Conservation (phyloP, 2,797 vertebrate species). For the Cirrhinus mrigala region DNA sequence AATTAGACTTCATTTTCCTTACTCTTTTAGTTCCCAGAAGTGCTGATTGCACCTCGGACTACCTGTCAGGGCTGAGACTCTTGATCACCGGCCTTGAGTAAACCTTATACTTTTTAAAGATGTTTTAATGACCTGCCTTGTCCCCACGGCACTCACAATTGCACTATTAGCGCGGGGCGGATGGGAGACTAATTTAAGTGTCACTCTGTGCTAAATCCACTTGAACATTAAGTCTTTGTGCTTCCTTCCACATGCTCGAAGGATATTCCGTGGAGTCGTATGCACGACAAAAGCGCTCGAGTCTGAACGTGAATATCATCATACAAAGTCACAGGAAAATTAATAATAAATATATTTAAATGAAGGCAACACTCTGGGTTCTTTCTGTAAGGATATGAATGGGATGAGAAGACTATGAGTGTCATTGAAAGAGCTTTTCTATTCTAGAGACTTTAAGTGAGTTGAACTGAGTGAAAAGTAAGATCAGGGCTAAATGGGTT, state of each 20-base stretch:
- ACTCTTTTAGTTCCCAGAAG: constrained; percentile 62
- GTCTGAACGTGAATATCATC: constrained; percentile 21
- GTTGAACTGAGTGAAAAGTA: neutral
- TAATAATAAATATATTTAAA: constrained; percentile 33
- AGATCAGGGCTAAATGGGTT: neutral
- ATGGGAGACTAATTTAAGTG: constrained; percentile 71
- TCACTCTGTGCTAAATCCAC: constrained; percentile 65
- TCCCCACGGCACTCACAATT: constrained; percentile 60
- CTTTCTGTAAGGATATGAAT: constrained; percentile 8
- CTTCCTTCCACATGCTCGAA: neutral
- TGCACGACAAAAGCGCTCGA: neutral
- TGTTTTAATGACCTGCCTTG: constrained; percentile 71
- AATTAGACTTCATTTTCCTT: constrained; percentile 53
- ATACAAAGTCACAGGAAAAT: neutral
- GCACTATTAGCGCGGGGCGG: constrained; percentile 62
- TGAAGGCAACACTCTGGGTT: neutral
- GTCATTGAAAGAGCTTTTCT: constrained; percentile 4
- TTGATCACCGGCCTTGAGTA: constrained; percentile 69
- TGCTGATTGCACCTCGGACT: constrained; percentile 52
- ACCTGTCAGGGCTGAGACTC: constrained; percentile 61
- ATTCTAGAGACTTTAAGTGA: neutral
- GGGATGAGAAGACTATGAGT: neutral
- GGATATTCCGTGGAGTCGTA: constrained; percentile 22
- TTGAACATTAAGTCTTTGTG: constrained; percentile 35
- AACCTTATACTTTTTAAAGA: constrained; percentile 67